phyloP scores from a whole-genome alignment of 2,797 vertebrate species.

The Prionace glauca region DNA sequence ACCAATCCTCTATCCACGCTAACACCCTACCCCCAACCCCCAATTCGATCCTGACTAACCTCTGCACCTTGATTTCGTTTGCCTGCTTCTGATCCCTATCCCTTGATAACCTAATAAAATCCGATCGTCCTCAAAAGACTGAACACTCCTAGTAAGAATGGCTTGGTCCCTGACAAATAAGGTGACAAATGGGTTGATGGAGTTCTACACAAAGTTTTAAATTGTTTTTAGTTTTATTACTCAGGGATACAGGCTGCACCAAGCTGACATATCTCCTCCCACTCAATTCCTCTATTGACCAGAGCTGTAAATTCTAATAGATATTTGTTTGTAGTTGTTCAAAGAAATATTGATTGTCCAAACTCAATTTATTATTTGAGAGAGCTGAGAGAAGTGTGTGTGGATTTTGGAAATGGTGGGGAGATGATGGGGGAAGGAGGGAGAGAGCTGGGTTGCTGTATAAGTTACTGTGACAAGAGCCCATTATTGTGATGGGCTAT shows the following conservation, averaged over 20 bases:
- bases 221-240: not conserved
- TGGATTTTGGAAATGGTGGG: not conserved
- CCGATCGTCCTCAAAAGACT: not conserved
- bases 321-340: constrained; percentile 10
- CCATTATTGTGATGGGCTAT: not conserved
- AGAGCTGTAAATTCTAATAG: not conserved
- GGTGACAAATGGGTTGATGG: not conserved
- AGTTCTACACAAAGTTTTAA: not conserved
- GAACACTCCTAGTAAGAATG: not conserved
- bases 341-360: constrained; percentile 3
- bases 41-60: not conserved
- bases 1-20: too few relatives aligned
- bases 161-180: not conserved
- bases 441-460: not conserved
- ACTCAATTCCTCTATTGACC: not conserved
- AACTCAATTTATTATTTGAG: not conserved
- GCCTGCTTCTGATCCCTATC: not conserved
- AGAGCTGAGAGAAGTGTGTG: not conserved
- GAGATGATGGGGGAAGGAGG: not conserved
- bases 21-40: too few relatives aligned
- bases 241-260: not conserved
- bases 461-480: not conserved
- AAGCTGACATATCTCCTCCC: not conserved
- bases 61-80: not conserved
- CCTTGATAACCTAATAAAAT: not conserved